Evolutionary conservation across 2,797 vertebrate genomes (phyloP).

Genomic region (Trichosurus vulpecula): DNA sequence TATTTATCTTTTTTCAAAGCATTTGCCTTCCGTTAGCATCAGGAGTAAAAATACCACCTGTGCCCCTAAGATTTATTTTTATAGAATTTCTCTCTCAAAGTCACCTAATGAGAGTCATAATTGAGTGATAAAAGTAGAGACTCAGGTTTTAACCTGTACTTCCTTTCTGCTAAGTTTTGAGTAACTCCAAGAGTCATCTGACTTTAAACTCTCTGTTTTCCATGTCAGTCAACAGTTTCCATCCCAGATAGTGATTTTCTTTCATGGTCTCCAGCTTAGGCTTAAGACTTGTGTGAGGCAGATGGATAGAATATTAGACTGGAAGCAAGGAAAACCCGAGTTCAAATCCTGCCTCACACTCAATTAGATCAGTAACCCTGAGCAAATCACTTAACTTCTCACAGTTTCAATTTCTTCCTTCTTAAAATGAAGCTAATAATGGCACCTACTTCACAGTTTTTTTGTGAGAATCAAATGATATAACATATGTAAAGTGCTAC

Average conservation of each 20-base stretch:
- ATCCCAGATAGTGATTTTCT: not conserved
- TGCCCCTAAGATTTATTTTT: not conserved
- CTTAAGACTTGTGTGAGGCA: not conserved
- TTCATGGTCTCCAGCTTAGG: not conserved
- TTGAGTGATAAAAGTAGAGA: not conserved
- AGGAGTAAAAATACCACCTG: not conserved
- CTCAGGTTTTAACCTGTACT: not conserved
- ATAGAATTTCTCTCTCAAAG: not conserved
- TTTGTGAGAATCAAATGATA: not conserved
- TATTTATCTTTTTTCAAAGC: not conserved
- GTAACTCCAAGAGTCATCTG: not conserved
- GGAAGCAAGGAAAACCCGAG: not conserved
- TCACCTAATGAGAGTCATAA: not conserved
- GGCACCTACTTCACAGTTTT: not conserved
- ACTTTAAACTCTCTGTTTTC: not conserved
- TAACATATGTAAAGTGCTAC: not conserved
- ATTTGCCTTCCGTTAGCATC: not conserved
- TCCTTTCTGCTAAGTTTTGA: not conserved
- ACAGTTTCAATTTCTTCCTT: not conserved
- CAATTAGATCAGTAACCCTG: not conserved
- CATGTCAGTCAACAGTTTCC: not conserved
- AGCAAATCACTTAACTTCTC: not conserved
- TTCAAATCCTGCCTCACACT: not conserved
- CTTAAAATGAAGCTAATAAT: not conserved
- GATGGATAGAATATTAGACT: not conserved